phyloP scores from a whole-genome alignment of 1,140 invertebrate genomes.

The Chelonus insularis region DNA sequence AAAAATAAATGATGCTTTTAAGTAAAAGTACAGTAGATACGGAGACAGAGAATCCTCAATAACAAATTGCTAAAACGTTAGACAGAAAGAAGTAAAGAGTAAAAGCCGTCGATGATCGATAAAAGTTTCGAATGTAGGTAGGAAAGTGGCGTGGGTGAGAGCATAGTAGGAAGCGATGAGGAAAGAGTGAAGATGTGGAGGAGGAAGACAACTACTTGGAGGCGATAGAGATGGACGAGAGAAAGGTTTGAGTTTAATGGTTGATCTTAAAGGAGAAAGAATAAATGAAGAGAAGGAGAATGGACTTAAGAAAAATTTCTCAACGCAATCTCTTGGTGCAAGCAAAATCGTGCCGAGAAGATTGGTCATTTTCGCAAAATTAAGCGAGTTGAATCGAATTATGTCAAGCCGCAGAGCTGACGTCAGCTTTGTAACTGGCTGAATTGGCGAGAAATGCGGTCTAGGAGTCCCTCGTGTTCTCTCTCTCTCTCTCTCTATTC shows the following conservation, averaged over 20 bases:
- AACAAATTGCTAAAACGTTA: conserved; percentile 17
- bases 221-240: not conserved
- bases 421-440: conserved; percentile 54
- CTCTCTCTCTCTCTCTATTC: conserved; percentile 1
- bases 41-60: not conserved
- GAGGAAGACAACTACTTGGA: not conserved
- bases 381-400: conserved; percentile 57
- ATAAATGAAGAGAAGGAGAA: not conserved
- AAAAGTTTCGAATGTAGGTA: conserved; percentile 19
- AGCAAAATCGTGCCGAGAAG: conserved; percentile 38
- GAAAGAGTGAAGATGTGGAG: not conserved
- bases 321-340: not conserved
- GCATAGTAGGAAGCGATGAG: not conserved
- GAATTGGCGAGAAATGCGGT: conserved; percentile 53
- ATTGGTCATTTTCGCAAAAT: conserved; percentile 57
- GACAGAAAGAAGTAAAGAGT: not conserved
- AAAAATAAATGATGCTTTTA: conserved; percentile 14
- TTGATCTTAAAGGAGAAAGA: not conserved
- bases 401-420: conserved; percentile 49
- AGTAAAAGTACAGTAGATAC: not conserved
- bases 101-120: conserved; percentile 11
- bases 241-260: not conserved
- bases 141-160: not conserved
- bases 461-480: conserved; percentile 11
- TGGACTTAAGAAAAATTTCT: not conserved